Evolutionary conservation across 2,113 vertebrate genomes (phyloP), one percentile per base, ranked within the genome.

Genomic region (Oryzias woworae): DNA sequence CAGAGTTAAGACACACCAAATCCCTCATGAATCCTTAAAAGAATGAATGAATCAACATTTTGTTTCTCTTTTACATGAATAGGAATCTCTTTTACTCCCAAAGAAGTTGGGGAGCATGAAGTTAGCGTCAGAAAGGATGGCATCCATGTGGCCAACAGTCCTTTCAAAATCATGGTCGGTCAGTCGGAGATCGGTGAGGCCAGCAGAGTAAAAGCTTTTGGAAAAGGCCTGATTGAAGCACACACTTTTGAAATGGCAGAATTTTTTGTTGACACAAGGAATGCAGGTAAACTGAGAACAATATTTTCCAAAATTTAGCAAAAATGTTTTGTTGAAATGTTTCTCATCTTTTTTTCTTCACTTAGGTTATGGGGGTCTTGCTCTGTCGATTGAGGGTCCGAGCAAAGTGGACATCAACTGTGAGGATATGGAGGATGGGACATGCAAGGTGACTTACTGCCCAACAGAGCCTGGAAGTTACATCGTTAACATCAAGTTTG

Each of bases 321-420:
- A 8, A 4, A 0, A 17, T 0, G 17, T 4, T 0, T 1, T 0
- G 0, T 36, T 8, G 66, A 59, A 22, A 48, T 12, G 23, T 8
- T 45, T 7, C 15, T 28, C 41, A 16, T 24, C 1, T 1, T 2
- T 23, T 46, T 6, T 49, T 69, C 24, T n/a, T 22, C n/a, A 14
- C 26, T 64, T 15, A 99, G 97, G 97, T 51, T 99, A 99, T 0
- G 97, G 97, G 0, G 97, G 97, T 49, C 80, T 99, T 4, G 96
- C 96, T 15, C 85, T 99, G 85, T 98, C 96, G 22, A 92, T 98
- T 0, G 97, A 99, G 85, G 97, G 97, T 51, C 96, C 96, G n/a
- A 99, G 97, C 88, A 99, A 99, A 89, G 96, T 99, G 58, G 96
- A 98, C 85, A 99, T 99, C 48, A 98, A 98, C 88, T 99, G 97